Evolutionary conservation across 2,797 vertebrate species (phyloP), one percentile per base, ranked within the genome.

Genomic region (Antennarius maculatus): DNA sequence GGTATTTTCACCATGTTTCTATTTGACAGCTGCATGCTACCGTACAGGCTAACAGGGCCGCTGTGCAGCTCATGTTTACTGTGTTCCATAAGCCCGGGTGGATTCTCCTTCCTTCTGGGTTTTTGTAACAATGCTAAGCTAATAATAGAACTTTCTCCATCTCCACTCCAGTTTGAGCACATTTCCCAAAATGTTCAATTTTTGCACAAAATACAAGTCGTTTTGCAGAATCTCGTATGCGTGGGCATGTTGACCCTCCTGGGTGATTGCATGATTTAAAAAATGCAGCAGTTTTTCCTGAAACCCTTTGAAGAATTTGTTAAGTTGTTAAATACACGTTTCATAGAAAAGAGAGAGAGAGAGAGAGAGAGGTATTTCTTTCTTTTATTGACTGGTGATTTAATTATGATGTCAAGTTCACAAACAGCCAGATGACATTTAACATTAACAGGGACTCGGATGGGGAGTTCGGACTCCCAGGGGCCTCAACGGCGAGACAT

Each of bases 231-330:
- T 0, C 37, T 47, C n/a, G 18, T 14, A 55, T 28, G 27, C 43
- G 50, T n/a, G 39, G 27, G 0, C 57, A 80, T 12, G 74, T 6
- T 6, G 15, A n/a, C 54, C 10, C 49, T 7, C 17, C 34, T 15
- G 16, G 6, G 16, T 29, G 55, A 39, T 34, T 48, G 53, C 67
- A 68, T 64, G 5, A 28, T n/a, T 16, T 7, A 47, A 43, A 41
- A 7, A 0, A 34, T 6, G 31, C 31, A 31, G 47, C 17, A 47
- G 6, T 65, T 67, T 2, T 53, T 63, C 28, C 60, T 14, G 8
- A 60, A 58, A 64, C 67, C 66, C 66, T 79, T 72, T 42, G 61
- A 70, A 63, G 7, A 39, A 47, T 34, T 3, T 4, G 60, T 42
- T 16, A 58, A 1, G 51, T 15, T 54, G 50, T 53, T 63, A 3